phyloP scores from a whole-genome alignment of 2,113 vertebrate genomes.

The Macrotis lagotis region DNA sequence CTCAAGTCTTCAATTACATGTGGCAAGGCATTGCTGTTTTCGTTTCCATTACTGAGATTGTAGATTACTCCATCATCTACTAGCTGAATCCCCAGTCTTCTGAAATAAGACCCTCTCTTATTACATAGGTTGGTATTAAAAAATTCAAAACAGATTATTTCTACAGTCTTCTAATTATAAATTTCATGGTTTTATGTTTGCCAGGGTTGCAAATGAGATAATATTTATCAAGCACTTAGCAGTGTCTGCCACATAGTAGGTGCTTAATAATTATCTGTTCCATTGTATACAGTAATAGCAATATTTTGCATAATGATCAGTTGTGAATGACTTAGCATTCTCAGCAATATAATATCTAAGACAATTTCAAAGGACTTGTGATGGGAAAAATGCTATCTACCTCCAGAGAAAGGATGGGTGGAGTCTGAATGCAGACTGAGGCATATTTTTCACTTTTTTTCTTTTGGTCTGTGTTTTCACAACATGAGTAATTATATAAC shows the following conservation, averaged over 20 bases:
- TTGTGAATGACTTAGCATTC: neutral
- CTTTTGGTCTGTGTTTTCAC: neutral
- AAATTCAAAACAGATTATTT: neutral
- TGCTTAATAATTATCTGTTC: neutral
- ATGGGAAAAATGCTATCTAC: neutral
- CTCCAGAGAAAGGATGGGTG: neutral
- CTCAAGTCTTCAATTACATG: neutral
- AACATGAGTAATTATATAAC: neutral
- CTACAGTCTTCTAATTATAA: neutral
- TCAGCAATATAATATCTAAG: neutral
- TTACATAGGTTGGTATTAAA: neutral
- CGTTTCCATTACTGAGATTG: neutral
- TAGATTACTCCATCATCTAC: constrained; percentile 40
- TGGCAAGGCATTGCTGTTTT: neutral
- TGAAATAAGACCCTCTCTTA: neutral
- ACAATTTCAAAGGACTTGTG: neutral
- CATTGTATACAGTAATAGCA: neutral
- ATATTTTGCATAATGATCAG: neutral
- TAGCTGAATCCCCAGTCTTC: constrained; percentile 12
- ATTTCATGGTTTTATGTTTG: neutral
- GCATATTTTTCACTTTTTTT: neutral
- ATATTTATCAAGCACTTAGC: neutral
- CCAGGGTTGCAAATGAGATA: neutral
- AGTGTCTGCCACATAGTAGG: neutral
- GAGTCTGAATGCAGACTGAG: neutral